A percentile compares a stretch with the other conserved stretches of the same genome.
Evolutionary conservation across 1,140 invertebrate species (phyloP).

Genomic region (Drosophila tsacasi): DNA sequence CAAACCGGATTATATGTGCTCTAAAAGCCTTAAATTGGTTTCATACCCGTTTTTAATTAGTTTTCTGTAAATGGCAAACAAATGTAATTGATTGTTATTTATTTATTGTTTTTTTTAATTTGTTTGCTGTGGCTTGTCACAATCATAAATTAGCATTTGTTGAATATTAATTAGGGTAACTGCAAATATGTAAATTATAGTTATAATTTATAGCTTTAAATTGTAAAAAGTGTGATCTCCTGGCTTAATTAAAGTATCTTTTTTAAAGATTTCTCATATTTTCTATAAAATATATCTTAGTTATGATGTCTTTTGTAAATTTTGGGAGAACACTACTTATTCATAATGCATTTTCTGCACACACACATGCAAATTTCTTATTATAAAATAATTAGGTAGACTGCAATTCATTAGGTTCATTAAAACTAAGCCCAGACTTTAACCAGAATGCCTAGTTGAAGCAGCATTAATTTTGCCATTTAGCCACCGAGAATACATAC

Average conservation of each 20-base stretch:
- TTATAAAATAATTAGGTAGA: background rate
- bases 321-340: too few relatives aligned
- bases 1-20: background rate
- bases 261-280: background rate
- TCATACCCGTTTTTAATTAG: background rate
- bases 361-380: background rate
- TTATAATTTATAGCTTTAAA: background rate
- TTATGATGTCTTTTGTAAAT: background rate
- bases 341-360: background rate
- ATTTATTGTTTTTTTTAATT: background rate
- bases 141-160: slow-evolving; percentile 40
- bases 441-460: background rate
- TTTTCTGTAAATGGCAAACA: background rate
- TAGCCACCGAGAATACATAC: background rate
- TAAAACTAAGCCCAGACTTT: background rate
- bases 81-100: slow-evolving; percentile 6
- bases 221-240: background rate
- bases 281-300: background rate
- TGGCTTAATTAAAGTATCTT: background rate
- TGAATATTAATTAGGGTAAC: slow-evolving; percentile 23
- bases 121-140: background rate
- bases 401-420: background rate
- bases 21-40: background rate
- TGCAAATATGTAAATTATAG: slow-evolving; percentile 8
- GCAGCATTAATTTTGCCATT: slow-evolving; percentile 11